Base-by-base conservation (phyloP, 1,140 invertebrate species). In the Oncopodura yosiiana region DNA sequence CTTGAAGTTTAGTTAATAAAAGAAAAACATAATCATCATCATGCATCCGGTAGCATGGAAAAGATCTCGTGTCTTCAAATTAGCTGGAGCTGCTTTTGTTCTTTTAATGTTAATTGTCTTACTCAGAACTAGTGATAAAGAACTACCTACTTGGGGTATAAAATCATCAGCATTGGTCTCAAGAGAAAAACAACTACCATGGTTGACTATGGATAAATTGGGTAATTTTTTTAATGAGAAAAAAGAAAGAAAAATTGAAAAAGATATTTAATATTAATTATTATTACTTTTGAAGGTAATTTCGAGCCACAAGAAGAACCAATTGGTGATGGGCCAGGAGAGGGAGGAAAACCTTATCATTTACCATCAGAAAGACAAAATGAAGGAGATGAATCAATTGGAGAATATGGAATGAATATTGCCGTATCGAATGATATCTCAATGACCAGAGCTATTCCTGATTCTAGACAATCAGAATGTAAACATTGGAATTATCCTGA, bases 331-430 rank as follows among this genome's bases (percentile, higher is more conserved):
- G 90, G 89, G 1, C 87, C 90, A 37, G 91, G 92, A 12, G 88
- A 90, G 73, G 77, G 77, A 51, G 90, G 90, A 2, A 81, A 83
- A 66, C 73, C 86, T 3, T 82, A 91, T 67, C 73, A 78, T 58
- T 74, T 90, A 39, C 70, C 78, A 19, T 77, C 82, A 14, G 79
- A 82, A 60, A 78, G 84, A 58, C 80, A 84, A 63, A 87, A 88
- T 68, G 85, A 86, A 66, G 80, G 78, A 9, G 73, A 78, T 29
- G 79, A 83, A 62, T 82, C 85, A 0, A 83, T 91, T 60, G 76
- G 75, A 2, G 87, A 95, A 67, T 95, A 92, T 75, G 94, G 94
- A 29, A 97, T 97, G 83, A 97, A 97, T 68, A 92, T 97, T 73
- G 83, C 89, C 18, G 91, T 86, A 62, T 95, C 92, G n/a, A 84